Conservation (phyloP, 2,888 invertebrate species). For the Tribolium freemani region DNA sequence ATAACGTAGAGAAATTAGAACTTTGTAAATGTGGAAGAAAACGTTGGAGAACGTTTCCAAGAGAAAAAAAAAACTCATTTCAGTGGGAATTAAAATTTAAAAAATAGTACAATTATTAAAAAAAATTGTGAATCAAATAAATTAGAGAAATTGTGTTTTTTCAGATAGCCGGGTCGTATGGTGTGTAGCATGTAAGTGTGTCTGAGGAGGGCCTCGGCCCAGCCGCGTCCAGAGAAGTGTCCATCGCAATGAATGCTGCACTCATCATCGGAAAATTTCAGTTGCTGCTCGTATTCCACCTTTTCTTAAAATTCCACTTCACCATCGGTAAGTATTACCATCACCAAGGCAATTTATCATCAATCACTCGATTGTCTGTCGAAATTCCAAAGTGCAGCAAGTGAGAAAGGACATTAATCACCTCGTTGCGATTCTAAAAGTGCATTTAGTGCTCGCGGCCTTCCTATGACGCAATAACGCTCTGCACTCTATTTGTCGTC, state of each 20-base stretch:
- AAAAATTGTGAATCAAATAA: too few species aligned
- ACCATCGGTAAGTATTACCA: conserved; percentile 53
- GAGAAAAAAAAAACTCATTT: too few species aligned
- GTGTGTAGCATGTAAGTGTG: conserved; percentile 48
- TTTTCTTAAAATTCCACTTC: conserved; percentile 54
- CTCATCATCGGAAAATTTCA: conserved; percentile 53
- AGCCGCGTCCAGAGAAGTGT: conserved; percentile 47
- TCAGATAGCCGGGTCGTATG: conserved; percentile 35
- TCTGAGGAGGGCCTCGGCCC: conserved; percentile 54
- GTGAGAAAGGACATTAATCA: conserved; percentile 40
- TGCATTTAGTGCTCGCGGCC: conserved; percentile 19
- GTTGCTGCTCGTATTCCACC: conserved; percentile 58
- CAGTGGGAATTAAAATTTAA: too few species aligned
- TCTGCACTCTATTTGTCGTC: conserved; percentile 8
- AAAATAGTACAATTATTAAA: too few species aligned
- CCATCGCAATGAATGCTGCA: conserved; percentile 60
- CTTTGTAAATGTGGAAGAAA: too few species aligned
- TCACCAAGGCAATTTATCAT: conserved; percentile 11
- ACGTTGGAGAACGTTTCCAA: too few species aligned
- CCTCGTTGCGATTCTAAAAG: neutral
- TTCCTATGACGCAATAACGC: conserved; percentile 12
- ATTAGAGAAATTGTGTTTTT: conserved; percentile 6
- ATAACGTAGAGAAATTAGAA: too few species aligned
- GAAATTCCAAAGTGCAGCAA: conserved; percentile 25
- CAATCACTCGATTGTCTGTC: conserved; percentile 9